A percentile compares a stretch with the other conserved stretches of the same genome.
phyloP scores from a whole-genome alignment of 2,113 vertebrate species.

The Pholis gunnellus region DNA sequence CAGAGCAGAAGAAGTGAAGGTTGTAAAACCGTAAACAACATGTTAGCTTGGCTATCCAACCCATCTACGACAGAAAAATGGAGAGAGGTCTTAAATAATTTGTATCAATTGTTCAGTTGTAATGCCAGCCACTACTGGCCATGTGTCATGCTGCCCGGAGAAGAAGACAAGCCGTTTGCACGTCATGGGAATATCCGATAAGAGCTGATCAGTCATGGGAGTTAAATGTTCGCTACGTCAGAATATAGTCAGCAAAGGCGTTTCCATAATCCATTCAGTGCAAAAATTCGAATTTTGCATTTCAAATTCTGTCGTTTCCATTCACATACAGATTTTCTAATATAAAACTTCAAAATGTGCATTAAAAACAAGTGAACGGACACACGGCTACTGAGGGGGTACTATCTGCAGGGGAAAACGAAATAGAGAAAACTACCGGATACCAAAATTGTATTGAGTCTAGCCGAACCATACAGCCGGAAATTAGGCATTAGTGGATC shows the following conservation, averaged over 20 bases:
- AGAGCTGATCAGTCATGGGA: not conserved
- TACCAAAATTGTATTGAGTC: not conserved
- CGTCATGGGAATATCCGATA: no score
- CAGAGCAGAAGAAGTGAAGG: no score
- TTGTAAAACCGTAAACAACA: no score
- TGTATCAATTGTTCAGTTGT: no score
- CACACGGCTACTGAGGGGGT: not conserved
- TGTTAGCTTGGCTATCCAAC: no score
- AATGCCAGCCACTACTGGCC: no score
- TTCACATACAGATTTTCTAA: not conserved
- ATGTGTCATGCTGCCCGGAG: no score
- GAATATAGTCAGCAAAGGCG: no score
- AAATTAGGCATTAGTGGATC: conserved; percentile 18
- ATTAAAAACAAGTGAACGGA: not conserved
- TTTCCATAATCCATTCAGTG: no score
- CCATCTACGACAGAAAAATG: no score
- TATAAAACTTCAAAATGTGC: not conserved
- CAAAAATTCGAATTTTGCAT: not conserved
- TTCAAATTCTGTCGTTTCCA: not conserved
- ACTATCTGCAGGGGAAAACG: not conserved
- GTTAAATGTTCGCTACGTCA: not conserved
- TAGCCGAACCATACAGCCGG: not conserved
- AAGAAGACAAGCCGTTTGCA: no score
- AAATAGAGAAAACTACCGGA: not conserved
- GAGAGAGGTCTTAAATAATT: no score